A percentile compares a stretch with the other conserved stretches of the same genome.
These are phyloP conservation scores for Lasioglossum albipes DNA, from an alignment of 1,140 invertebrate species.

Conservation along the genomic window DNA sequence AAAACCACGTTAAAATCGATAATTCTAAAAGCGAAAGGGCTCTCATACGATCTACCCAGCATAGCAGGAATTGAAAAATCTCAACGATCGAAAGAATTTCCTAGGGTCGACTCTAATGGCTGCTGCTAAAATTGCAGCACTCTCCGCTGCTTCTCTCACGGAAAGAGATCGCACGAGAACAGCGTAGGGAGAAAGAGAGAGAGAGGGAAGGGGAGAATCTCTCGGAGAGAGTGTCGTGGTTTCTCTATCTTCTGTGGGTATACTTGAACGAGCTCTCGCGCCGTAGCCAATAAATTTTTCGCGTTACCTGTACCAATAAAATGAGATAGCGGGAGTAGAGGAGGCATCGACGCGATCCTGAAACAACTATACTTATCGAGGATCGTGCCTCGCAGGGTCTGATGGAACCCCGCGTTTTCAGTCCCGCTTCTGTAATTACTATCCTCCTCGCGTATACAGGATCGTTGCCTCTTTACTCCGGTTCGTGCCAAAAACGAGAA, in stretches of 20 bases:
- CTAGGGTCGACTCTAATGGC: constrained; percentile 12
- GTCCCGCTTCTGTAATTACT: constrained; percentile 80
- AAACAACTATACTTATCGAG: constrained; percentile 80
- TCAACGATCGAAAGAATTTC: not conserved
- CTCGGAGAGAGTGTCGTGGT: constrained; percentile 17
- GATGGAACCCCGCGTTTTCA: constrained; percentile 69
- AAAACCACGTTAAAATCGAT: too few species aligned
- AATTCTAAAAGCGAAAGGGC: too few species aligned
- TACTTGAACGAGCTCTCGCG: constrained; percentile 38
- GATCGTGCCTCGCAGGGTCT: constrained; percentile 78
- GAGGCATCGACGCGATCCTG: constrained; percentile 74
- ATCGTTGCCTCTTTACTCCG: constrained; percentile 63
- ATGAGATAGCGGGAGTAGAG: constrained; percentile 76
- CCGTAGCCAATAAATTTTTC: constrained; percentile 72
- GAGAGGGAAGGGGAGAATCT: too few species aligned
- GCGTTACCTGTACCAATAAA: constrained; percentile 76
- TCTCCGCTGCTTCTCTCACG: not conserved
- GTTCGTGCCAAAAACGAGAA: constrained; percentile 59
- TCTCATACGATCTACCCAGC: too few species aligned
- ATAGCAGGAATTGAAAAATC: too few species aligned
- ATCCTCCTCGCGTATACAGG: constrained; percentile 68
- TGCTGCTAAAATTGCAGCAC: constrained; percentile 36
- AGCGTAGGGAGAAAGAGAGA: too few species aligned
- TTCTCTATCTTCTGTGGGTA: constrained; percentile 44
- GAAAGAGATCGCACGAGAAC: too few species aligned